Base-by-base conservation (phyloP, 1,140 invertebrate species). In the Diorhabda sublineata region DNA sequence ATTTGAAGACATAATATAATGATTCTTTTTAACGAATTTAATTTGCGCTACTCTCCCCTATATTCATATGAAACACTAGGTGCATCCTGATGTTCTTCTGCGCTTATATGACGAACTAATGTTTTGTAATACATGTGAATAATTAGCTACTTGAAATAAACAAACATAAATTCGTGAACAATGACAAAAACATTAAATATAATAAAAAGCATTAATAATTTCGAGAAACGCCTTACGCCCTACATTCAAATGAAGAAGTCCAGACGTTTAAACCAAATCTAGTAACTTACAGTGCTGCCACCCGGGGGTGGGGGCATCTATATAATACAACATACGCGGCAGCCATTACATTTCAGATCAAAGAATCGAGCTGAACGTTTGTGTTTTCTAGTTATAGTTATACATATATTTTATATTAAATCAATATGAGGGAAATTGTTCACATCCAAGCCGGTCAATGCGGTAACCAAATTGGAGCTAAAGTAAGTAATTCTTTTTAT, bases 381-480 rank as follows among this genome's bases (percentile, higher is more conserved):
- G 65, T 67, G 65, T 67, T 67, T 67, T 67, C 65, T 67, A 67
- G 65, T 67, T 45, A 59, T 66, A 67, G 65, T 67, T 67, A 60
- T 60, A 60, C 60, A 67, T 60, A 66, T 45, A 47, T 66, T 66
- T 58, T 60, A 64, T 64, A 26, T 26, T 26, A 65, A 66, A 65
- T 65, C 73, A 84, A 75, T 68, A 91, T 91, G 89, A 85, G 89
- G 78, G 90, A 91, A 86, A 91, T 91, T 77, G 89, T 91, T 72
- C 90, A 91, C 79, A 83, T 91, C 69, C 90, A 91, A 80, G 89
- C 88, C 69, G 90, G 90, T 69, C 90, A 91, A 81, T 91, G 90
- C 78, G 90, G 90, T 64, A 91, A 91, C 79, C 90, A 91, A 79
- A 90, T 91, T 75, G 89, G 89, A 76, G 87, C 89, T 4, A 91